A percentile compares a stretch with the other conserved stretches of the same genome.
phyloP scores from a whole-genome alignment of 2,113 vertebrate genomes.

The Platichthys stellatus region DNA sequence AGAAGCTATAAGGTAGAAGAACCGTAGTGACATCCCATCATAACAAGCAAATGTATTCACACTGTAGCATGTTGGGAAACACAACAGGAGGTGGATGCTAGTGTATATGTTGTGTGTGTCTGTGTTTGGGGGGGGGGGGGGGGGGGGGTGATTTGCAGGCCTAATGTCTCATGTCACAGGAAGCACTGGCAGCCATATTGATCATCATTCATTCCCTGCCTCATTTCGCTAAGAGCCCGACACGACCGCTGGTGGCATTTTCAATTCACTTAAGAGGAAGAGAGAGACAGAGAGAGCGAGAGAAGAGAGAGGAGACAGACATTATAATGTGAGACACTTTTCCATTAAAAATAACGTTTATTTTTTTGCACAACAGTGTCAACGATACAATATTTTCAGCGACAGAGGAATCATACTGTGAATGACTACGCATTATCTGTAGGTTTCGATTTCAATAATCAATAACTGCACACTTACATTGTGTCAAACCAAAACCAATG shows the following conservation, averaged over 20 bases:
- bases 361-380: conserved; percentile 9
- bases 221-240: conserved; percentile 52
- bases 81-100: not conserved
- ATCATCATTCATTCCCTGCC: conserved; percentile 37
- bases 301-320: no score
- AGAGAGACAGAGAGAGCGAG: not conserved
- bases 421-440: not conserved
- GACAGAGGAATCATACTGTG: not conserved
- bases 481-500: not conserved
- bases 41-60: not conserved
- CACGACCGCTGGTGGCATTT: conserved; percentile 20
- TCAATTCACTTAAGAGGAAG: conserved; percentile 7
- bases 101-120: not conserved
- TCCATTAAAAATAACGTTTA: not conserved
- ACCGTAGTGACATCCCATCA: not conserved
- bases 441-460: not conserved
- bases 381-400: not conserved
- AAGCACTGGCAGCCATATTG: conserved; percentile 39
- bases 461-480: not conserved
- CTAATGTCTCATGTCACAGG: conserved; percentile 41
- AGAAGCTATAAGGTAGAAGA: not conserved
- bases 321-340: not conserved
- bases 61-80: no score
- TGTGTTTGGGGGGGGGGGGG: not conserved
- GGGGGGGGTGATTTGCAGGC: conserved; percentile 9